A percentile compares a stretch with the other conserved stretches of the same genome.
phyloP scores from a whole-genome alignment of 1,140 invertebrate genomes.

The Halictus rubicundus region DNA sequence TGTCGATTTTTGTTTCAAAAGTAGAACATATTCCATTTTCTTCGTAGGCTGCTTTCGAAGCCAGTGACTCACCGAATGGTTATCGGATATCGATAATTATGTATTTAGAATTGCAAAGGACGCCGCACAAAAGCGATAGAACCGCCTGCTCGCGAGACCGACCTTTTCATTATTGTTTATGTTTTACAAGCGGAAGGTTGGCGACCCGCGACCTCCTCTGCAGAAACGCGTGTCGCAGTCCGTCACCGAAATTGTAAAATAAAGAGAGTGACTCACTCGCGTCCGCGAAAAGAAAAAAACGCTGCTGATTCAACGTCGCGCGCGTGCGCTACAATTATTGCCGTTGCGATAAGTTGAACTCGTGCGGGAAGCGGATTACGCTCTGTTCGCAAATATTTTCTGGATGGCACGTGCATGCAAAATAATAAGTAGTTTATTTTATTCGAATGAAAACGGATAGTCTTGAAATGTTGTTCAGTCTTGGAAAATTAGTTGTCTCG shows the following conservation, averaged over 20 bases:
- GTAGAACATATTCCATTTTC: no score
- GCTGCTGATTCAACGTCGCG: constrained; percentile 68
- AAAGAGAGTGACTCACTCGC: constrained; percentile 54
- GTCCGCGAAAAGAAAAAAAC: constrained; percentile 50
- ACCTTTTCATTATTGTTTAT: not conserved
- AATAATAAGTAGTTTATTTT: no score
- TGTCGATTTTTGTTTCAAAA: no score
- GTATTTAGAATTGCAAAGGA: not conserved
- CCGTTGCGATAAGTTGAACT: no score
- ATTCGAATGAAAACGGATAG: no score
- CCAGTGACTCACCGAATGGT: no score
- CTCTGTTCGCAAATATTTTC: no score
- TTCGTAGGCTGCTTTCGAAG: no score
- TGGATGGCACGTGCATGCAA: no score
- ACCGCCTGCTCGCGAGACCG: not conserved
- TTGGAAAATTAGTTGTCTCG: no score
- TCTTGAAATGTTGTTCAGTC: no score
- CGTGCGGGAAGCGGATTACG: no score
- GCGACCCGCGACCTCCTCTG: constrained; percentile 19
- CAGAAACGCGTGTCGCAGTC: constrained; percentile 13
- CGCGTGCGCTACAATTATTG: constrained; percentile 61
- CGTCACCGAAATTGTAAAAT: constrained; percentile 28
- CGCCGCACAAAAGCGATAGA: not conserved
- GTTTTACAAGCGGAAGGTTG: not conserved
- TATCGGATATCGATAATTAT: not conserved